Evolutionary conservation across 92 coral and sea anemone genomes (phyloP).

Genomic region (Isaurus tuberculatus): DNA sequence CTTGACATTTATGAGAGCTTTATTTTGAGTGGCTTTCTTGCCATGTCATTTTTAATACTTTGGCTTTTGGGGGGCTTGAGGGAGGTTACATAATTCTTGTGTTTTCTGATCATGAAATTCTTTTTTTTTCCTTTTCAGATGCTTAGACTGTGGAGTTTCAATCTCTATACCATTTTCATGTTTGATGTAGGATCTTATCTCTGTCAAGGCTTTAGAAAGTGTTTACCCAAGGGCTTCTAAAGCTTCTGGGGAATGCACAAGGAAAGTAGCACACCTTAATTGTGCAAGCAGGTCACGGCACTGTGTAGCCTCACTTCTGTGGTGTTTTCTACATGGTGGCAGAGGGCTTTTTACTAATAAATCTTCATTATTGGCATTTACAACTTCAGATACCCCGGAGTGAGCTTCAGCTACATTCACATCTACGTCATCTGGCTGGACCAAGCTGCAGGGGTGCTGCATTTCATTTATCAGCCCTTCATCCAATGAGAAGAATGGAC

Average conservation of each 20-base stretch:
- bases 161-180: slow-evolving; percentile 26
- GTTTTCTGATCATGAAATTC: neutral
- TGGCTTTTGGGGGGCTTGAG: neutral
- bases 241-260: slow-evolving; percentile 44
- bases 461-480: slow-evolving; percentile 27
- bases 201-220: slow-evolving; percentile 24
- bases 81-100: neutral
- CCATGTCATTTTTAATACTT: no score
- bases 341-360: slow-evolving; percentile 2
- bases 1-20: neutral
- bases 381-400: slow-evolving; percentile 7
- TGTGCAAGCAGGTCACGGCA: slow-evolving; percentile 26
- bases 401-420: slow-evolving; percentile 17
- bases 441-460: slow-evolving; percentile 14
- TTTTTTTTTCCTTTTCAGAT: slow-evolving; percentile 25
- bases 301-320: slow-evolving; percentile 30
- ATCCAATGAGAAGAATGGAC: slow-evolving; percentile 21
- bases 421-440: slow-evolving; percentile 16
- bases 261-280: slow-evolving; percentile 36
- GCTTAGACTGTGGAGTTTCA: slow-evolving; percentile 12
- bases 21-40: no score
- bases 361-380: slow-evolving; percentile 5
- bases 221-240: neutral
- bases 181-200: slow-evolving; percentile 7
- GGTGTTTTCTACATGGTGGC: neutral